Evolutionary conservation across 2,888 invertebrate species (phyloP).

Genomic region (Meta bourneti): DNA sequence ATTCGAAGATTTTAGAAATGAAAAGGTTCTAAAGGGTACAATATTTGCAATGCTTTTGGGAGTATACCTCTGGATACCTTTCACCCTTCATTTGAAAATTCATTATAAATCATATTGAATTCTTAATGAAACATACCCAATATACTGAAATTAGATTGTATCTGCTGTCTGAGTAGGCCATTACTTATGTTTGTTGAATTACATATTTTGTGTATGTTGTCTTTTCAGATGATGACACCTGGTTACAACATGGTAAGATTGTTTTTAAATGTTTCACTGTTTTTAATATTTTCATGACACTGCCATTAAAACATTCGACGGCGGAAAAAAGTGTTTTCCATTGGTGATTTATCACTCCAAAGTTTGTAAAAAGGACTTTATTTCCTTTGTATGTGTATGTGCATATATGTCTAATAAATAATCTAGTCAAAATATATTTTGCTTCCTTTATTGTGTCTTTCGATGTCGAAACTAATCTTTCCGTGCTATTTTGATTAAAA

Average conservation of each 20-base stretch:
- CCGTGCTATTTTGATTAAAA: no score
- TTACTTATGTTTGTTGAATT: background rate
- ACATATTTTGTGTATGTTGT: background rate
- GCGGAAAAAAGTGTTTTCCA: background rate
- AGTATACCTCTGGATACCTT: no score
- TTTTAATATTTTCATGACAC: conserved; percentile 16
- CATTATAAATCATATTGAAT: no score
- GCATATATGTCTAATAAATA: conserved; percentile 59
- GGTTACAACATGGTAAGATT: background rate
- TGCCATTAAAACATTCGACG: conserved; percentile 35
- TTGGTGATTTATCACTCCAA: background rate
- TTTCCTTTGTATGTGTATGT: conserved; percentile 21
- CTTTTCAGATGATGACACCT: background rate
- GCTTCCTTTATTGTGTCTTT: background rate
- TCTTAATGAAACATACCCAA: no score
- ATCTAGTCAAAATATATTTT: conserved; percentile 54
- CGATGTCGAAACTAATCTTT: no score
- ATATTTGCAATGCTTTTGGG: no score
- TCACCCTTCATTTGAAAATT: no score
- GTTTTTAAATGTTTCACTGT: background rate
- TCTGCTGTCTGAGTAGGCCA: background rate
- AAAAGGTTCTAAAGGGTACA: no score
- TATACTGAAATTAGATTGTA: background rate
- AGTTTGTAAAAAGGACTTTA: conserved; percentile 39
- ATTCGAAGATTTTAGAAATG: no score